Evolutionary conservation across 2,888 invertebrate genomes (phyloP).

Genomic region (Euspilapteryx auroguttella): DNA sequence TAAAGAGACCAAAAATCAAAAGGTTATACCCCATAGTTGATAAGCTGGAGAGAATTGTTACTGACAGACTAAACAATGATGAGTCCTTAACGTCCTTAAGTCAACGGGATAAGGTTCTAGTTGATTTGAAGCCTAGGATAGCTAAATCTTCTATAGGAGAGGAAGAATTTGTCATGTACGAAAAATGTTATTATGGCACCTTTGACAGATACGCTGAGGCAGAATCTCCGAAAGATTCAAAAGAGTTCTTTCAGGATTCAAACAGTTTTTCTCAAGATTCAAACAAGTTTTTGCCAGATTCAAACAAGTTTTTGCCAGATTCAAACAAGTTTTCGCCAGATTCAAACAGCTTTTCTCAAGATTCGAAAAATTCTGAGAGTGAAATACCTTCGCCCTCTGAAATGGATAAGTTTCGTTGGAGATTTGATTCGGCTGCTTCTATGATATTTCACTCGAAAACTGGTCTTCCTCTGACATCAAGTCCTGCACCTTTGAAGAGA

Average conservation of each 20-base stretch:
- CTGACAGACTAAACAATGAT: conserved; percentile 23
- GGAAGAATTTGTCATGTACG: conserved; percentile 30
- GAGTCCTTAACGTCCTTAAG: conserved; percentile 10
- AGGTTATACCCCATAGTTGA: conserved; percentile 34
- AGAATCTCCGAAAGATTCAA: conserved; percentile 49
- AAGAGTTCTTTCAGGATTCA: conserved; percentile 26
- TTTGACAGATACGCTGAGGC: conserved; percentile 38
- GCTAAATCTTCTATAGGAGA: too few relatives aligned
- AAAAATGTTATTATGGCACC: conserved; percentile 35
- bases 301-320: background rate
- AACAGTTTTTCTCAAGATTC: conserved; percentile 24
- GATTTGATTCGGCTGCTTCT: conserved; percentile 76
- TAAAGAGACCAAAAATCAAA: conserved; percentile 43
- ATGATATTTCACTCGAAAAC: conserved; percentile 84
- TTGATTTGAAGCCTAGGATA: too few relatives aligned
- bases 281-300: conserved; percentile 11
- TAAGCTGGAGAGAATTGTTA: conserved; percentile 32
- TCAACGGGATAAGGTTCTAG: background rate
- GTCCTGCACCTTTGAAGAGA: conserved; percentile 80
- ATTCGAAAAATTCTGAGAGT: conserved; percentile 12
- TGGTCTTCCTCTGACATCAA: conserved; percentile 81
- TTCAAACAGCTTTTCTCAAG: conserved; percentile 15
- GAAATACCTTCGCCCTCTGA: conserved; percentile 56
- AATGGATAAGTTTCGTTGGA: conserved; percentile 72
- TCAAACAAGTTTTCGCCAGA: background rate